phyloP scores from a whole-genome alignment of 1,140 invertebrate genomes.

The Formica selysi region DNA sequence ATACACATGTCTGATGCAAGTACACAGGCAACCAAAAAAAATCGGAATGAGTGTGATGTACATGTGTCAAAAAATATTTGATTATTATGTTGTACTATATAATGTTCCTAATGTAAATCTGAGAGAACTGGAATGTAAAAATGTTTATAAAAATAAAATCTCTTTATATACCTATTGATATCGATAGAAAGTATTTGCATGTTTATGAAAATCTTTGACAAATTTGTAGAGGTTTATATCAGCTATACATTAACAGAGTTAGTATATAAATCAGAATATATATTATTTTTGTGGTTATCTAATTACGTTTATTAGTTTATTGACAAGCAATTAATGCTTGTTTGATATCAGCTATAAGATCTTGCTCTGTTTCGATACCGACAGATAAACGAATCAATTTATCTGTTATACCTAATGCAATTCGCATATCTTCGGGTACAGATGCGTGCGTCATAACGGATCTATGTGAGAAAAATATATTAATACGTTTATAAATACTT shows the following conservation, averaged over 20 bases:
- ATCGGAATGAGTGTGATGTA: neutral
- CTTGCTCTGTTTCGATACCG: constrained; percentile 95
- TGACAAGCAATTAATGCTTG: constrained; percentile 89
- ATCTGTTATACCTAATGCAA: constrained; percentile 94
- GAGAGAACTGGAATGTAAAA: constrained; percentile 52
- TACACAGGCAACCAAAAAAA: neutral
- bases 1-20: neutral
- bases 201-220: neutral
- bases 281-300: neutral
- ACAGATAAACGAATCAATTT: constrained; percentile 96
- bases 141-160: constrained; percentile 59
- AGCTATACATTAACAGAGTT: neutral
- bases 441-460: constrained; percentile 94
- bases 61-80: constrained; percentile 39
- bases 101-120: constrained; percentile 57
- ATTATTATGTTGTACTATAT: constrained; percentile 28
- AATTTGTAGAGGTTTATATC: neutral
- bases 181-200: neutral
- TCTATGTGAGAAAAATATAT: constrained; percentile 78
- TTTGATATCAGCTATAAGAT: constrained; percentile 95
- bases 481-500: constrained; percentile 22
- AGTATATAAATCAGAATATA: neutral
- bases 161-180: constrained; percentile 44
- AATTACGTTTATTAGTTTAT: constrained; percentile 36
- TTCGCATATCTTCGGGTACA: constrained; percentile 90